Conservation (phyloP, 2,888 invertebrate genomes). For the Volucella zonaria region DNA sequence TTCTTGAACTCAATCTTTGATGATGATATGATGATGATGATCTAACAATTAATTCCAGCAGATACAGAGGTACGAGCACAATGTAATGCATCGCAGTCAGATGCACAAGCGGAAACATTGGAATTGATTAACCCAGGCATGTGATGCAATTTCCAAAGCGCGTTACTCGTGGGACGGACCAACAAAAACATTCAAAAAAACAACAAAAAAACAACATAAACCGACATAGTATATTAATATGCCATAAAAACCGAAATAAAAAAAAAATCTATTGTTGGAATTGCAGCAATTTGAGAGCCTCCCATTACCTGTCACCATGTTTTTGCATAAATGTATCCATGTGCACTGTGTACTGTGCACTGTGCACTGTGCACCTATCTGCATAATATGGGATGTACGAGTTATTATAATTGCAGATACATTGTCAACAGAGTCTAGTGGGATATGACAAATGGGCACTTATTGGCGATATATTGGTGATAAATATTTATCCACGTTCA, state of each 20-base stretch:
- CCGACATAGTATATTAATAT: background rate
- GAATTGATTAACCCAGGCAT: slow-evolving; percentile 36
- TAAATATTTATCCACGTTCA: too few species aligned
- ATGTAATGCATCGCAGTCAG: background rate
- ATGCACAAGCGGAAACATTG: slow-evolving; percentile 35
- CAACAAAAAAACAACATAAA: background rate
- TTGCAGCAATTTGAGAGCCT: slow-evolving; percentile 2
- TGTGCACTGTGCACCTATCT: too few species aligned
- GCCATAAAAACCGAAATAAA: too few species aligned
- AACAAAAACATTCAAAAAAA: background rate
- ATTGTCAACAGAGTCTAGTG: too few species aligned
- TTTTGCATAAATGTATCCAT: background rate
- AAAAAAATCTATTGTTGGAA: background rate
- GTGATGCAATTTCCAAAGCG: slow-evolving; percentile 27
- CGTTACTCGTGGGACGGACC: slow-evolving; percentile 8
- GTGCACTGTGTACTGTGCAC: too few species aligned
- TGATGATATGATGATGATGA: slow-evolving; percentile 35
- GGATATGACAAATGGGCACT: too few species aligned
- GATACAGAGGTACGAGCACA: background rate
- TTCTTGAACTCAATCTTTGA: slow-evolving; percentile 38
- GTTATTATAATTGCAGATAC: too few species aligned
- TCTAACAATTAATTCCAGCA: slow-evolving; percentile 40
- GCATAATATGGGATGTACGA: too few species aligned
- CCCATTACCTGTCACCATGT: slow-evolving; percentile 9
- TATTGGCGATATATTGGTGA: too few species aligned